These are phyloP conservation scores for Drosophila suboccidentalis DNA, from an alignment of 2,888 invertebrate species.

Conservation along the genomic window DNA sequence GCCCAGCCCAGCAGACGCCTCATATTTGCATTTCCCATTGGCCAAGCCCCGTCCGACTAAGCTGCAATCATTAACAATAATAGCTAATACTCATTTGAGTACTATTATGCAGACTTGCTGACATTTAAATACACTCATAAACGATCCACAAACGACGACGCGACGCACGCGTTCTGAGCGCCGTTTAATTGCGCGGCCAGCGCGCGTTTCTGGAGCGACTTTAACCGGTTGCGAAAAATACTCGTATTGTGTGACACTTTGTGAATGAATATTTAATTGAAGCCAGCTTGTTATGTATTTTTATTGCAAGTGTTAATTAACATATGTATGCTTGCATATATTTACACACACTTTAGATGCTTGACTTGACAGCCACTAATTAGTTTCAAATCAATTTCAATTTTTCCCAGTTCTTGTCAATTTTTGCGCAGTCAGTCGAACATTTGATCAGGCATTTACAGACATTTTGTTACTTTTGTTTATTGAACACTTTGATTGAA, in stretches of 20 bases:
- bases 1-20: slow-evolving; percentile 22
- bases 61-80: slow-evolving; percentile 48
- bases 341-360: slow-evolving; percentile 27
- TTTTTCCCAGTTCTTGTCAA: slow-evolving; percentile 11
- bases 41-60: slow-evolving; percentile 21
- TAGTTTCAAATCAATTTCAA: slow-evolving; percentile 59
- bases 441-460: slow-evolving; percentile 49
- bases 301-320: slow-evolving; percentile 61
- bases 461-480: slow-evolving; percentile 1
- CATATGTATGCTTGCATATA: slow-evolving; percentile 46
- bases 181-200: slow-evolving; percentile 59
- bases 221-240: slow-evolving; percentile 56
- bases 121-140: slow-evolving; percentile 63
- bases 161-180: slow-evolving; percentile 57
- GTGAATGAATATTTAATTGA: slow-evolving; percentile 54
- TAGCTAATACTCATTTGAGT: slow-evolving; percentile 42
- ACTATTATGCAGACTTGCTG: slow-evolving; percentile 40
- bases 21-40: slow-evolving; percentile 50
- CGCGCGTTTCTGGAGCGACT: slow-evolving; percentile 51
- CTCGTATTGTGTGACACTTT: slow-evolving; percentile 39
- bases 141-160: slow-evolving; percentile 23
- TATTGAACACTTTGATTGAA: slow-evolving; percentile 29
- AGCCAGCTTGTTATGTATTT: slow-evolving; percentile 47
- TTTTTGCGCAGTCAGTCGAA: not conserved
- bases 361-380: slow-evolving; percentile 51